Evolutionary conservation across 2,888 invertebrate genomes (phyloP), one percentile per base, ranked within the genome.

Genomic region (Drosophila birchii): DNA sequence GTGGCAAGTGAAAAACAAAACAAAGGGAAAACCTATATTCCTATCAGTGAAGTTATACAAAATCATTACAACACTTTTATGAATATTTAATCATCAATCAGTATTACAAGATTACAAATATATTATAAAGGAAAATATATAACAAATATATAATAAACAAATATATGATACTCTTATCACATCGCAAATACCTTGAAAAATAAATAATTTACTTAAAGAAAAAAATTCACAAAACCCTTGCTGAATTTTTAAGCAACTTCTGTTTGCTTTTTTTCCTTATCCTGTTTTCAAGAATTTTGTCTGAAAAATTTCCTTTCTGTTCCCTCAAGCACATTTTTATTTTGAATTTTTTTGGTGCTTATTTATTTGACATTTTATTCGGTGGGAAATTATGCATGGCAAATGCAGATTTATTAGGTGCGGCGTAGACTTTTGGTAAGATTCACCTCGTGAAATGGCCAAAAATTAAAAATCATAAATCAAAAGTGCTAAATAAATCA

Each of bases 361-460:
- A 60, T 76, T 69, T 72, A 63, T 79, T 71, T 78, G 67, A 74
- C 64, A 77, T 79, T 79, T 83, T 63, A 64, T 62, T 73, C 53
- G 47, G 26, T 47, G 64, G 59, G 67, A 76, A 89, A 81, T 87
- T 84, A 84, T 89, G 85, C 89, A 81, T 84, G 51, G 74, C 74
- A 72, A 81, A 89, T 89, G 88, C 75, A 84, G 79, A 85, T 85
- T 85, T 89, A 87, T 85, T 78, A 81, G 84, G 68, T 83, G 87
- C 81, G 81, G 68, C 78, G 84, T 79, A 76, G 75, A 86, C 72
- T 80, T 29, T 78, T n/a, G 78, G 57, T 75, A 74, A 70, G 64
- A 29, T 47, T 12, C 47, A 47, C 47, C n/a, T 47, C 60, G 62
- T 61, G 41, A 66, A 74, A 51, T 54, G 57, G 39, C 55, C 51